phyloP scores from a whole-genome alignment of 2,113 vertebrate genomes.

The Proterorhinus semilunaris region DNA sequence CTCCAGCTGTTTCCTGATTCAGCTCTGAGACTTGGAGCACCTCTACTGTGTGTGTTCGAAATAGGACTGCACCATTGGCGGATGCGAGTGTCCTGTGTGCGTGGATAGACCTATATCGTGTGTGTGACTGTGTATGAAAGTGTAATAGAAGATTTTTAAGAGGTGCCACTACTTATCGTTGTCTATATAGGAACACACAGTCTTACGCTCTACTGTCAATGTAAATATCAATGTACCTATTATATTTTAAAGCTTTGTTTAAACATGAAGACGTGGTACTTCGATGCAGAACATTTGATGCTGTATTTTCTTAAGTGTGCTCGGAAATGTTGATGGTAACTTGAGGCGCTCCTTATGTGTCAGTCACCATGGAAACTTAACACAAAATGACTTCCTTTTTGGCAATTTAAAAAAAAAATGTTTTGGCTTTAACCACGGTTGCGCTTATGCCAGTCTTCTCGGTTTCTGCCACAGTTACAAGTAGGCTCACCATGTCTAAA shows the following conservation, averaged over 20 bases:
- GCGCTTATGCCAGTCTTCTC: constrained; percentile 14
- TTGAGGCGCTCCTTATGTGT: constrained; percentile 39
- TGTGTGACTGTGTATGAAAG: constrained; percentile 31
- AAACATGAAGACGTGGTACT: constrained; percentile 71
- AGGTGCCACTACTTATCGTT: constrained; percentile 63
- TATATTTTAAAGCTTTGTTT: constrained; percentile 56
- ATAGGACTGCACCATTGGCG: constrained; percentile 53
- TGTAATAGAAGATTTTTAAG: constrained; percentile 34
- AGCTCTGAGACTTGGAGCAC: constrained; percentile 66
- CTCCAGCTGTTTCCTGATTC: constrained; percentile 76
- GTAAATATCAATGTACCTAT: constrained; percentile 61
- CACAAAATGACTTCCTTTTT: constrained; percentile 19
- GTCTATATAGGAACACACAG: constrained; percentile 33
- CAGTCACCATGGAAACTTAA: constrained; percentile 43
- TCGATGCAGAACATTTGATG: constrained; percentile 44
- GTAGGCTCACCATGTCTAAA: constrained; percentile 7
- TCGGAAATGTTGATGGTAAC: constrained; percentile 35
- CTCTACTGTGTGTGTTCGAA: constrained; percentile 34
- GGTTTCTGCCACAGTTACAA: constrained; percentile 17
- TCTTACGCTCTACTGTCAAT: constrained; percentile 43
- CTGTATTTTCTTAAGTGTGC: constrained; percentile 59
- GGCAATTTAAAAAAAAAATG: no score
- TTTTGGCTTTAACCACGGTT: constrained; percentile 23
- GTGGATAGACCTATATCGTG: constrained; percentile 24
- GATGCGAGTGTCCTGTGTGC: constrained; percentile 64